Percentiles rank a stretch among this genome's conserved stretches.
Evolutionary conservation across 2,888 invertebrate genomes (phyloP).

Genomic region (Syritta pipiens): DNA sequence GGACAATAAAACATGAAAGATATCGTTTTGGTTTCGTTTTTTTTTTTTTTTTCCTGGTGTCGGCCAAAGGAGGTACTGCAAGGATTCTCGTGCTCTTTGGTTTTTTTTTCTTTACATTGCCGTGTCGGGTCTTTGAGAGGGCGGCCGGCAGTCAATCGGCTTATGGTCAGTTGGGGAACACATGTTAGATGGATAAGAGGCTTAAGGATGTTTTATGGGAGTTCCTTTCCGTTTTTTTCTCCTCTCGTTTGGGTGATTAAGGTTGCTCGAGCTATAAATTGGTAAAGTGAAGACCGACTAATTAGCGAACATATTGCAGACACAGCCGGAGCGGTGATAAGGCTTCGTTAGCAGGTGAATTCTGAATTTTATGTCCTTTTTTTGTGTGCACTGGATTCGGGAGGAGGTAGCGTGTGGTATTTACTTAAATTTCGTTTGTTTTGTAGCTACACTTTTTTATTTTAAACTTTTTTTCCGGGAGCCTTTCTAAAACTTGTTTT

Average conservation of each 20-base stretch:
- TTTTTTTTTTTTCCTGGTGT: no score
- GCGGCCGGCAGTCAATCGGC: conserved; percentile 52
- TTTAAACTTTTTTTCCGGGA: no score
- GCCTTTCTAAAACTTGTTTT: no score
- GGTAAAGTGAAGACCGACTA: conserved; percentile 48
- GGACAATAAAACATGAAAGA: conserved; percentile 63
- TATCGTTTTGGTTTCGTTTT: no score
- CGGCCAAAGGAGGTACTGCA: conserved; percentile 24
- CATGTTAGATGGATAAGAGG: conserved; percentile 58
- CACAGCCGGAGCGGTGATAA: conserved; percentile 36
- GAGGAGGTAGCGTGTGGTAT: no score
- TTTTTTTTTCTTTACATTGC: not conserved
- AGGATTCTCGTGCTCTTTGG: conserved; percentile 19
- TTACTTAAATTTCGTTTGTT: no score
- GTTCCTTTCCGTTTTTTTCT: conserved; percentile 16
- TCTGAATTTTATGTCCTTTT: no score
- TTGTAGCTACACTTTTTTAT: no score
- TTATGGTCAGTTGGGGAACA: conserved; percentile 56
- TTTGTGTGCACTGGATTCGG: no score
- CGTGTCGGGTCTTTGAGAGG: conserved; percentile 23
- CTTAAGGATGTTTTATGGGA: conserved; percentile 52
- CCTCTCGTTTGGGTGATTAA: conserved; percentile 38
- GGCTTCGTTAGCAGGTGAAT: no score
- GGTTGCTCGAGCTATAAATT: conserved; percentile 2
- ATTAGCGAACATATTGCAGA: conserved; percentile 60